phyloP scores from a whole-genome alignment of 2,888 invertebrate genomes.

The Dyspetes luteomarginatus region DNA sequence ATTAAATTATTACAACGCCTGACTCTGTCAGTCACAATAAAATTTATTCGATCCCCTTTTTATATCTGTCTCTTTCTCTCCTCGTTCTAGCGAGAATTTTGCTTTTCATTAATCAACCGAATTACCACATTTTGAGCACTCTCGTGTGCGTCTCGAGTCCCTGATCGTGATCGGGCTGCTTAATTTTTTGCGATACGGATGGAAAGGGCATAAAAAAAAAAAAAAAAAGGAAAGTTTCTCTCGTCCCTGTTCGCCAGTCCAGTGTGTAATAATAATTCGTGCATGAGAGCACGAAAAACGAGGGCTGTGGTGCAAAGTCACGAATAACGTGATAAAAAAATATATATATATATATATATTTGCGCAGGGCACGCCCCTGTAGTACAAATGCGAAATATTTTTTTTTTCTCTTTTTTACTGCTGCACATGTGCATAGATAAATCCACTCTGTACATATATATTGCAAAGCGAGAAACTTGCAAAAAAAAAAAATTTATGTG shows the following conservation, averaged over 20 bases:
- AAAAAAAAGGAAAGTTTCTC: conserved; percentile 34
- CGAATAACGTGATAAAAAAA: not conserved
- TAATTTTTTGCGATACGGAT: conserved; percentile 53
- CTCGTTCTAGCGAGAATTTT: not conserved
- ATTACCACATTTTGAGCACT: conserved; percentile 48
- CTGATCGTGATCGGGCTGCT: conserved; percentile 58
- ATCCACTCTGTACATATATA: too few relatives aligned
- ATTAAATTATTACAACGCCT: conserved; percentile 53
- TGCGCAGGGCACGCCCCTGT: not conserved
- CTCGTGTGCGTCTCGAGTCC: not conserved
- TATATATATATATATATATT: not conserved
- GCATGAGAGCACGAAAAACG: conserved; percentile 5
- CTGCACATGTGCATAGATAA: conserved; percentile 21
- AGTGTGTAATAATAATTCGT: conserved; percentile 5
- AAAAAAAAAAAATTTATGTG: too few relatives aligned
- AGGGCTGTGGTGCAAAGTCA: conserved; percentile 4
- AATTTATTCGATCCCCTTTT: conserved; percentile 44
- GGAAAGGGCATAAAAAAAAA: conserved; percentile 46
- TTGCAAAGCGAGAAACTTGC: too few relatives aligned
- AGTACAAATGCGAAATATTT: not conserved
- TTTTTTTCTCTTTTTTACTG: not conserved
- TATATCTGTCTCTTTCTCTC: not conserved
- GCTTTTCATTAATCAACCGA: conserved; percentile 58
- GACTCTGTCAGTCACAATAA: conserved; percentile 56
- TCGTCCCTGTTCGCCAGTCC: not conserved